phyloP scores from a whole-genome alignment of 2,888 invertebrate genomes.

The Ernsta delagoae region DNA sequence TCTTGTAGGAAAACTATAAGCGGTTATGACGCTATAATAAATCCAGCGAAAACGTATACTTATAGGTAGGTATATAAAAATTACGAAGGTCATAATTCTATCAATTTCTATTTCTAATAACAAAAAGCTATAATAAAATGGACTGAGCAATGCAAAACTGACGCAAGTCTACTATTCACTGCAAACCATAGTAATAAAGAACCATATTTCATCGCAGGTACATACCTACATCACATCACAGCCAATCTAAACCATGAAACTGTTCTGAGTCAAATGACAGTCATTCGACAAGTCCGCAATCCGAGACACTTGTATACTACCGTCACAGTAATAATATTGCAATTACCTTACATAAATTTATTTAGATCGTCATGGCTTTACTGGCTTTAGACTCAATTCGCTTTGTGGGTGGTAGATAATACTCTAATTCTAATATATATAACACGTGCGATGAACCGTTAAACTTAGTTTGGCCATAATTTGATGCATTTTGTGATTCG shows the following conservation, averaged over 20 bases:
- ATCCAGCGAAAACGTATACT: neutral
- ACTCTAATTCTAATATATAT: neutral
- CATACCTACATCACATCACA: constrained; percentile 26
- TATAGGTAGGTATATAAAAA: no score
- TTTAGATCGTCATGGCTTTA: neutral
- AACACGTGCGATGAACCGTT: neutral
- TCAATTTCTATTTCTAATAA: neutral
- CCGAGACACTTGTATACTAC: neutral
- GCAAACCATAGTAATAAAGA: constrained; percentile 46
- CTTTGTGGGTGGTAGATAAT: neutral
- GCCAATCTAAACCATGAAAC: constrained; percentile 53
- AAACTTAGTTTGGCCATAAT: neutral
- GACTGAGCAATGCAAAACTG: constrained; percentile 19
- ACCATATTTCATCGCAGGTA: constrained; percentile 46
- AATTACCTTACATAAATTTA: constrained; percentile 10
- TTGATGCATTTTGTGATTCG: no score
- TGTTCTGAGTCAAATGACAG: constrained; percentile 46
- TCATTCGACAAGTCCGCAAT: constrained; percentile 6
- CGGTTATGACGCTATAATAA: constrained; percentile 3
- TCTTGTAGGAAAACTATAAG: constrained; percentile 5
- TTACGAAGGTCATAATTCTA: no score
- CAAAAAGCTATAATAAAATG: neutral
- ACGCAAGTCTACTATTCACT: constrained; percentile 47
- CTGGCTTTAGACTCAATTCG: neutral
- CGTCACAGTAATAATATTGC: neutral